phyloP scores from a whole-genome alignment of 2,888 invertebrate species.

The Pseudococcus viburni region DNA sequence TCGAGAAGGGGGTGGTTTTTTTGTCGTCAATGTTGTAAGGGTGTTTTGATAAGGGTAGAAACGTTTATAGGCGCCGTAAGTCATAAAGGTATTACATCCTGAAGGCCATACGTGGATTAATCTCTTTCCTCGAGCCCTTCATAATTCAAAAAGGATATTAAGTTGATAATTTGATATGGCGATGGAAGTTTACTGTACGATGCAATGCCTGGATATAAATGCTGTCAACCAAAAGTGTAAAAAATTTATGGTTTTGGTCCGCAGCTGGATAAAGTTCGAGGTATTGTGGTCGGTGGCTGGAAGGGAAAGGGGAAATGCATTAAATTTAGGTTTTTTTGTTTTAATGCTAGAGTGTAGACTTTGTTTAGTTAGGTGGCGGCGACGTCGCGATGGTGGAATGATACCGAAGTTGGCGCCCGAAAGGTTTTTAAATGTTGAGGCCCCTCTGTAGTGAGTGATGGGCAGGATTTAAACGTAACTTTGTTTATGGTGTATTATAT shows the following conservation, averaged over 20 bases:
- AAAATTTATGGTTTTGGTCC: background rate
- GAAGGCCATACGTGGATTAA: slow-evolving; percentile 44
- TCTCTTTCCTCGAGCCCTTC: slow-evolving; percentile 12
- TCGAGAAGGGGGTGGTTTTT: background rate
- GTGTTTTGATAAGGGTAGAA: slow-evolving; percentile 35
- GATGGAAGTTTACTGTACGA: background rate
- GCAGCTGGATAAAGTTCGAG: slow-evolving; percentile 17
- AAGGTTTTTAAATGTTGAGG: background rate
- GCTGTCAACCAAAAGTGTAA: slow-evolving; percentile 23
- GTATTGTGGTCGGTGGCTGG: background rate
- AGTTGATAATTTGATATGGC: slow-evolving; percentile 33
- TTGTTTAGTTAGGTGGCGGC: background rate
- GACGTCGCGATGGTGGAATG: background rate
- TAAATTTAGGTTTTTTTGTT: background rate
- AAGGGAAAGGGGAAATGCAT: background rate
- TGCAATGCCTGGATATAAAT: background rate
- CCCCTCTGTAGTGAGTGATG: background rate
- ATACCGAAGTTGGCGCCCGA: background rate
- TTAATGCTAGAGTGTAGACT: background rate
- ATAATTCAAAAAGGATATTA: slow-evolving; percentile 37
- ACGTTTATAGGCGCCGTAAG: slow-evolving; percentile 37
- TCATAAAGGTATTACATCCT: slow-evolving; percentile 36
- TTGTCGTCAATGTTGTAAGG: background rate
- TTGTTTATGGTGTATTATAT: no score
- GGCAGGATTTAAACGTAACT: background rate